Evolutionary conservation across 1,140 invertebrate species (phyloP), one percentile per base, ranked within the genome.

Genomic region (Chymomyza costata): DNA sequence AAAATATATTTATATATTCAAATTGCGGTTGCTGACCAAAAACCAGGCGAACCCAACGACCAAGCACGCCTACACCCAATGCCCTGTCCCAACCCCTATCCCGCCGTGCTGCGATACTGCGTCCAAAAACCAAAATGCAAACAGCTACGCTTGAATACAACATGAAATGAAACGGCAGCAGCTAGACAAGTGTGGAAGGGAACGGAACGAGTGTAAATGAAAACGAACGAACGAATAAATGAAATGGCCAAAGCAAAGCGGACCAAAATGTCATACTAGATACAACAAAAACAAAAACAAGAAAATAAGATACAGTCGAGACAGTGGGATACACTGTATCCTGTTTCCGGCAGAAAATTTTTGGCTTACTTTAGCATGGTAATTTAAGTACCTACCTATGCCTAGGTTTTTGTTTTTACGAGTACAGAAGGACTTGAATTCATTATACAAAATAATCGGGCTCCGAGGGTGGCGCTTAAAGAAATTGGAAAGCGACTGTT

Each of bases 1-100:
- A 80, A 80, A 80, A 80, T 80, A 69, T 76, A 76, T 76, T 76
- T 76, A 76, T 74, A 50, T 70, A 76, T 76, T 76, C 71, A 76
- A 76, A 76, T 80, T 80, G 73, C 67, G 73, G 73, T 80, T 71
- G 63, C 66, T 76, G 71, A 78, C 62, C 62, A 53, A n/a, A n/a
- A 44, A 54, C 45, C 50, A 49, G n/a, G n/a, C 16, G 34, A 62
- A 48, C 25, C 13, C 28, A 45, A 7, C n/a, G 1, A 14, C 15
- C 28, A 14, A 11, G 3, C 16, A 17, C 43, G 17, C 8, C 17
- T 18, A 38, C 16, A 32, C 64, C 51, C 44, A 17, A 37, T 18
- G 11, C 38, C n/a, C n/a, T n/a, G n/a, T n/a, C n/a, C n/a, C n/a
- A n/a, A n/a, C n/a, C n/a, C n/a, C n/a, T n/a, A n/a, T n/a, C n/a